A percentile compares a stretch with the other conserved stretches of the same genome.
Evolutionary conservation across 2,888 invertebrate genomes (phyloP).

Genomic region (Agrotis segetum): DNA sequence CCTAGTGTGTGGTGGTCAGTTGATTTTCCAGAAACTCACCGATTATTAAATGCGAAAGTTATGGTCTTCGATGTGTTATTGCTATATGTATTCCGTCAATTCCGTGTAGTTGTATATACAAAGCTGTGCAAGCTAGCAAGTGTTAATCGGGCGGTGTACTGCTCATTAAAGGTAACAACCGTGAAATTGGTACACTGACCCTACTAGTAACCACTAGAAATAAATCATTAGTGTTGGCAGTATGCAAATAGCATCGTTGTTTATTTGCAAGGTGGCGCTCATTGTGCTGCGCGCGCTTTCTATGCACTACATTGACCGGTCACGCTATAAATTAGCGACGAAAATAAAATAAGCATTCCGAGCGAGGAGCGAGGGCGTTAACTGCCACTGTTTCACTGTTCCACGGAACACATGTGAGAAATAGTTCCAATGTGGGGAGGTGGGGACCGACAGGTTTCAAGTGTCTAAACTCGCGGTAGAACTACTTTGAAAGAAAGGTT

Average conservation of each 20-base stretch:
- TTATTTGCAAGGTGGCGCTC: constrained; percentile 69
- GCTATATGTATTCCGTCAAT: constrained; percentile 6
- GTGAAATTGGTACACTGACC: constrained; percentile 51
- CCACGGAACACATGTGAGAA: constrained; percentile 60
- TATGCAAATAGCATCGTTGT: constrained; percentile 66
- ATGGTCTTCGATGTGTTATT: constrained; percentile 14
- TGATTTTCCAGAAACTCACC: constrained; percentile 13
- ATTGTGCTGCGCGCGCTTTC: constrained; percentile 57
- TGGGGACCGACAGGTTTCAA: constrained; percentile 38
- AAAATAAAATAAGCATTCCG: constrained; percentile 81
- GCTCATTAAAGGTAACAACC: constrained; percentile 50
- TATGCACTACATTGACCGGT: constrained; percentile 65
- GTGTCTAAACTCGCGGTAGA: constrained; percentile 20
- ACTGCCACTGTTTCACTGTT: constrained; percentile 66
- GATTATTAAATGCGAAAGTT: constrained; percentile 18
- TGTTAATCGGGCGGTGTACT: constrained; percentile 43
- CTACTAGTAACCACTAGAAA: constrained; percentile 48
- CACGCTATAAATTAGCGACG: constrained; percentile 82
- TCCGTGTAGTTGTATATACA: not conserved
- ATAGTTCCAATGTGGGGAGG: constrained; percentile 50
- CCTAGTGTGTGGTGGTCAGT: constrained; percentile 12
- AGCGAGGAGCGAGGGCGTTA: constrained; percentile 74
- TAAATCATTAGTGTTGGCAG: constrained; percentile 61
- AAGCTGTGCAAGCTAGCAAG: constrained; percentile 8
- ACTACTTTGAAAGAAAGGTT: constrained; percentile 21